These are phyloP conservation scores for Litocranius walleri DNA, from an alignment of 2,113 vertebrate species.

Conservation along the genomic window DNA sequence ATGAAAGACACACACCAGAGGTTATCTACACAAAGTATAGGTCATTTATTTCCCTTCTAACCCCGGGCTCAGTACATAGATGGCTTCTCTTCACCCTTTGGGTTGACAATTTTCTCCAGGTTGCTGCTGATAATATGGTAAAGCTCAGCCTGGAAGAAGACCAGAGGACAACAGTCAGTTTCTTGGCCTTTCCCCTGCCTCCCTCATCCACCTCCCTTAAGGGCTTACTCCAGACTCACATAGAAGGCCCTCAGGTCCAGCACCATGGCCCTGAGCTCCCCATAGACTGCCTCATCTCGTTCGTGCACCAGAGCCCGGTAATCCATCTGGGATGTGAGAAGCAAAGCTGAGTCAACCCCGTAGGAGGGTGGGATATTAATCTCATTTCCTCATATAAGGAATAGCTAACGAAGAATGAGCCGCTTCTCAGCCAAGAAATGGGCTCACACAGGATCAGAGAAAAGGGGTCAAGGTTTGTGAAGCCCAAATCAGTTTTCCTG, in stretches of 20 bases:
- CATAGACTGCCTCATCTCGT: constrained; percentile 84
- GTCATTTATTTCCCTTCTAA: constrained; percentile 63
- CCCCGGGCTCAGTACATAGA: constrained; percentile 86
- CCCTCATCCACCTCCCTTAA: background rate
- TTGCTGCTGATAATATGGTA: constrained; percentile 91
- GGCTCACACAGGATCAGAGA: background rate
- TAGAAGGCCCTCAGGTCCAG: constrained; percentile 90
- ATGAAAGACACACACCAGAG: constrained; percentile 27
- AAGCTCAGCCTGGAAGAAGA: constrained; percentile 83
- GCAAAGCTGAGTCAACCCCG: constrained; percentile 25
- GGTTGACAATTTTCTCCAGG: constrained; percentile 90
- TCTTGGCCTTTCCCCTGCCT: background rate
- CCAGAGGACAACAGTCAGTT: background rate
- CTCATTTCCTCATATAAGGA: constrained; percentile 20
- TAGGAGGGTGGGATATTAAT: background rate
- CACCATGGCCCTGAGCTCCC: constrained; percentile 84
- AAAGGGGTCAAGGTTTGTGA: background rate
- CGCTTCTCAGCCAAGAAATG: constrained; percentile 9
- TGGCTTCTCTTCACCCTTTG: constrained; percentile 93
- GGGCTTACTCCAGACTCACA: constrained; percentile 77
- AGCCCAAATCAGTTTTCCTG: background rate
- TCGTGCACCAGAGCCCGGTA: constrained; percentile 89
- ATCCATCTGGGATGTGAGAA: constrained; percentile 86
- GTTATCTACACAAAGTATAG: constrained; percentile 14
- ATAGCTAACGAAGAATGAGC: constrained; percentile 30